Evolutionary conservation across 2,113 vertebrate species (phyloP), one percentile per base, ranked within the genome.

Genomic region (Anseranas semipalmata): DNA sequence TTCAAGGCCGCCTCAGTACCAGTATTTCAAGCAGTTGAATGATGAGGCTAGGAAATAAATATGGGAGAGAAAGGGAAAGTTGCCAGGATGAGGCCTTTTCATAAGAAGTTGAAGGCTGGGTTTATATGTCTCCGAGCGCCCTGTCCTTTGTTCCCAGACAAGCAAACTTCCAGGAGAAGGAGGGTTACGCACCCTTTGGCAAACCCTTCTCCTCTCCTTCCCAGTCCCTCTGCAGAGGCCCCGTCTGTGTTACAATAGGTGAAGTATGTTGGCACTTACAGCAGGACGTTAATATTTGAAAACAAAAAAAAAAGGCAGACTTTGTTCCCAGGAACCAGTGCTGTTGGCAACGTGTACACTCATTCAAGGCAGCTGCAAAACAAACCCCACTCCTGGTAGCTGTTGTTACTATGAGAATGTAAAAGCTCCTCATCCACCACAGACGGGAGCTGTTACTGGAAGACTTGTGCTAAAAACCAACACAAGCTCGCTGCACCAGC

Each of bases 341-440:
- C 33, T 84, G 78, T 71, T 95, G 92, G 90, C 87, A 97, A n/a
- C 50, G 19, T 66, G 67, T 12, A 13, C 11, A 18, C 73, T 82
- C 84, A 80, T 93, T 95, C 85, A 87, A 62, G 86, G 93, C 92
- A 89, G 52, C 74, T 93, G 87, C 82, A 96, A 91, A 96, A 94
- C 82, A 96, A 94, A 32, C 33, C 33, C 46, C 2, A 6, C 62
- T 92, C 88, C 89, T 2, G 6, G 39, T 90, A 79, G 73, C 73
- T 90, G 75, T 83, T 83, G 50, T 89, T 91, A 76, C 87, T 62
- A 22, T 25, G 62, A 73, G 82, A 82, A 66, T 72, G 56, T 48
- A 60, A 81, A 88, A 84, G 66, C 58, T 90, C 45, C 62, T 93
- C 28, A 48, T 55, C 73, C 79, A 80, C 39, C 72, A 67, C 60